phyloP scores from a whole-genome alignment of 2,888 invertebrate species.

The Chorisops tibialis region DNA sequence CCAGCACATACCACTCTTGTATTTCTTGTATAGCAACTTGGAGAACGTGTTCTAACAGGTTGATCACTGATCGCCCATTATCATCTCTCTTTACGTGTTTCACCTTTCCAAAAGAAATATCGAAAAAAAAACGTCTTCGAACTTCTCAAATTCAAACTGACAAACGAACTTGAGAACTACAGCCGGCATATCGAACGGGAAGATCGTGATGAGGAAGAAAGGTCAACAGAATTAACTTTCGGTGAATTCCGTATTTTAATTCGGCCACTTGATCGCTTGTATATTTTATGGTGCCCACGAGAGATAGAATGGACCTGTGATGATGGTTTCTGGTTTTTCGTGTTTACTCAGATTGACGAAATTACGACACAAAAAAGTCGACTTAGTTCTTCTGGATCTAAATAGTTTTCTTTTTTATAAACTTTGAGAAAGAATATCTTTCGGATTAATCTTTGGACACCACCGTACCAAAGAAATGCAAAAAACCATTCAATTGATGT shows the following conservation, averaged over 20 bases:
- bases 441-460: too few species aligned
- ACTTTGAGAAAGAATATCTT: too few species aligned
- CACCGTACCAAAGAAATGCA: too few species aligned
- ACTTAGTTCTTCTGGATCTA: neutral
- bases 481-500: too few species aligned
- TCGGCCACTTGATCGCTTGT: neutral
- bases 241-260: slow-evolving; percentile 5
- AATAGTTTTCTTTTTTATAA: too few species aligned
- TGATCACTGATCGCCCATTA: slow-evolving; percentile 1
- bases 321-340: slow-evolving; percentile 24
- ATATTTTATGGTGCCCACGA: neutral
- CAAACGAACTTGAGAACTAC: too few species aligned
- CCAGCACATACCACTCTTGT: too few species aligned
- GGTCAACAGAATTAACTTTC: slow-evolving; percentile 22
- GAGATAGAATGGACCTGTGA: slow-evolving; percentile 5
- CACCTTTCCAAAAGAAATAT: neutral
- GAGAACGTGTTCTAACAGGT: slow-evolving; percentile 14
- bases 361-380: slow-evolving; percentile 8
- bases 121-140: too few species aligned
- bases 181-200: too few species aligned
- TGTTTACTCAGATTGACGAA: slow-evolving; percentile 14
- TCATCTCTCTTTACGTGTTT: slow-evolving; percentile 7
- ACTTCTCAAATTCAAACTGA: too few species aligned
- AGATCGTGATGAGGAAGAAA: slow-evolving; percentile 5
- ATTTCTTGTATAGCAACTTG: too few species aligned